phyloP scores from a whole-genome alignment of 2,888 invertebrate genomes.

The Caenorhabditis drosophilae region DNA sequence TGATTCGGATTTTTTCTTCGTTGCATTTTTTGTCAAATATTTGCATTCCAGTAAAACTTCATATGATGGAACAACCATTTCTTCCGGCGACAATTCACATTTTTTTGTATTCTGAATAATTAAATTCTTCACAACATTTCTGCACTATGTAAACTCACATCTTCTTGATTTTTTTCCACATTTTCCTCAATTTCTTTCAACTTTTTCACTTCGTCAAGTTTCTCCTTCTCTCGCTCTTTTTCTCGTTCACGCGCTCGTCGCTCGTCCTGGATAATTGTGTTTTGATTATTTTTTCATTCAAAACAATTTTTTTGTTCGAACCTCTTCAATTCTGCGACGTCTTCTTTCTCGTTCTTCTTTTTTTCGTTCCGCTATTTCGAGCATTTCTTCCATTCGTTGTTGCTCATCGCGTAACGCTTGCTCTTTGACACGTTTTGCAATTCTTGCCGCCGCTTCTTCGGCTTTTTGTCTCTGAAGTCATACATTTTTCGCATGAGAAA shows the following conservation, averaged over 20 bases:
- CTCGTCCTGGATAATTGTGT: constrained; percentile 11
- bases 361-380: constrained; percentile 3
- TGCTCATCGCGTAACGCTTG: neutral
- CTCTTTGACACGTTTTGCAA: constrained; percentile 12
- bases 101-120: neutral
- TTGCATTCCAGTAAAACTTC: constrained; percentile 17
- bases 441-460: neutral
- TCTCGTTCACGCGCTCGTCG: constrained; percentile 22
- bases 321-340: constrained; percentile 10
- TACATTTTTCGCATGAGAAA: neutral
- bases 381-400: neutral
- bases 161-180: constrained; percentile 4
- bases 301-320: constrained; percentile 2
- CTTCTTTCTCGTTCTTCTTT: constrained; percentile 16
- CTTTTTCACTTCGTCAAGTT: neutral
- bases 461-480: neutral
- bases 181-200: constrained; percentile 7
- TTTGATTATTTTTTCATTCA: no score
- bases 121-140: neutral
- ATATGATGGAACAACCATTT: constrained; percentile 21
- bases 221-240: constrained; percentile 7
- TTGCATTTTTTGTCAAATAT: constrained; percentile 19
- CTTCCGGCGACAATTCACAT: neutral
- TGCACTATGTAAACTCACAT: no score
- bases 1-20: constrained; percentile 30